Evolutionary conservation across 2,113 vertebrate genomes (phyloP).

Genomic region (Solenodon paradoxus): DNA sequence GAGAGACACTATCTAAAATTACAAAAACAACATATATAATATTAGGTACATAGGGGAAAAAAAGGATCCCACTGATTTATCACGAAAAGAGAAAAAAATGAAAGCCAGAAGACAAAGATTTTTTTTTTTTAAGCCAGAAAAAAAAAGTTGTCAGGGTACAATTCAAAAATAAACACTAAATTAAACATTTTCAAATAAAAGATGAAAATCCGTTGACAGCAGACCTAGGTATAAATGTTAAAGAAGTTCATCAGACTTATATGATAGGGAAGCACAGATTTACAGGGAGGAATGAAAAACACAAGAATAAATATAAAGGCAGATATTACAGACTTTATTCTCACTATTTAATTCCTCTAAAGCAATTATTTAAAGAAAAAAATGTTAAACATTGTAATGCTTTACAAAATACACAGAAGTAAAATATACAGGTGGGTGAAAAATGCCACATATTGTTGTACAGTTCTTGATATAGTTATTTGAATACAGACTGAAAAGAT

Average conservation of each 20-base stretch:
- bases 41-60: not conserved
- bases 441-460: not conserved
- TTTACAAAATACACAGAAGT: not conserved
- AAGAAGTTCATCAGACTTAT: not conserved
- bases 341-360: not conserved
- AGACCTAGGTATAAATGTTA: not conserved
- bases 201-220: not conserved
- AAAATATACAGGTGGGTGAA: not conserved
- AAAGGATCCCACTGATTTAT: not conserved
- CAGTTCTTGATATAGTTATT: not conserved
- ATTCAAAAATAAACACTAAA: not conserved
- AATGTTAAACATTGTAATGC: not conserved
- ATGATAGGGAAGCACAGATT: not conserved
- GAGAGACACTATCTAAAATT: not conserved
- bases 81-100: not conserved
- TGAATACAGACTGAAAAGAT: not conserved
- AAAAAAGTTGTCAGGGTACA: not conserved
- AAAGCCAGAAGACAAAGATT: not conserved
- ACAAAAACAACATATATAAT: not conserved
- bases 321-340: not conserved
- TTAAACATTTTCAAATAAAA: not conserved
- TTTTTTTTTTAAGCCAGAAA: not conserved
- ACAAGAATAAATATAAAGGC: not conserved
- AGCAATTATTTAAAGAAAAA: not conserved
- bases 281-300: not conserved